A percentile compares a stretch with the other conserved stretches of the same genome.
Conservation (phyloP, 2,113 vertebrate genomes). For the Thunnus thynnus region DNA sequence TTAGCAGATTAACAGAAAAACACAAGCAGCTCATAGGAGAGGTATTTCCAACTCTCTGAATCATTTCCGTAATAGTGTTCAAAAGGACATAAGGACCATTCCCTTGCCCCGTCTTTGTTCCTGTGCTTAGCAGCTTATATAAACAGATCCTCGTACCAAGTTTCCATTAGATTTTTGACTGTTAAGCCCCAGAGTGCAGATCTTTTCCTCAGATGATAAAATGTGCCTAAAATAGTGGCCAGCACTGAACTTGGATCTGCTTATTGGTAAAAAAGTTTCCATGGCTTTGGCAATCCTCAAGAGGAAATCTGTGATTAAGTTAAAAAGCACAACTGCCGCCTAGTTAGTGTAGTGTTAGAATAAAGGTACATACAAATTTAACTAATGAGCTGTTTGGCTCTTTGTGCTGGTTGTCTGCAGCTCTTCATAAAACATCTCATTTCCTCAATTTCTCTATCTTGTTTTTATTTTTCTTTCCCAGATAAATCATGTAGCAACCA, state of each 20-base stretch:
- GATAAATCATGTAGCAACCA: conserved; percentile 86
- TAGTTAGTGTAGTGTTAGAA: background rate
- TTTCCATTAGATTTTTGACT: conserved; percentile 72
- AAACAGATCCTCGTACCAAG: conserved; percentile 69
- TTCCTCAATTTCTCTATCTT: background rate
- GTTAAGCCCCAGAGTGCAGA: conserved; percentile 71
- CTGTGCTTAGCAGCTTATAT: conserved; percentile 64
- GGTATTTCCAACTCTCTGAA: conserved; percentile 33
- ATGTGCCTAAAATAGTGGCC: conserved; percentile 75
- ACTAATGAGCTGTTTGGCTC: too few species aligned
- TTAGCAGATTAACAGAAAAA: conserved; percentile 3
- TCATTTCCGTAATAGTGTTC: background rate
- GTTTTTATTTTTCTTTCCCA: conserved; percentile 32
- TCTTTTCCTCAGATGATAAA: conserved; percentile 55
- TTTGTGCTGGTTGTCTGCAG: too few species aligned
- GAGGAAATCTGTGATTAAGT: conserved; percentile 32
- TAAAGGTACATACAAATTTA: too few species aligned
- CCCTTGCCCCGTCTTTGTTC: conserved; percentile 41
- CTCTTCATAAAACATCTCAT: too few species aligned
- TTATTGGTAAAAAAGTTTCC: conserved; percentile 77
- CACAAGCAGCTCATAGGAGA: conserved; percentile 12
- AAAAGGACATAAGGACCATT: conserved; percentile 37
- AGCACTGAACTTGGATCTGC: conserved; percentile 73
- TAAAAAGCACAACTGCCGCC: background rate
- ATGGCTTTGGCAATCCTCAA: conserved; percentile 63